These are phyloP conservation scores for Sula dactylatra DNA, from an alignment of 2,113 vertebrate genomes.

Conservation along the genomic window DNA sequence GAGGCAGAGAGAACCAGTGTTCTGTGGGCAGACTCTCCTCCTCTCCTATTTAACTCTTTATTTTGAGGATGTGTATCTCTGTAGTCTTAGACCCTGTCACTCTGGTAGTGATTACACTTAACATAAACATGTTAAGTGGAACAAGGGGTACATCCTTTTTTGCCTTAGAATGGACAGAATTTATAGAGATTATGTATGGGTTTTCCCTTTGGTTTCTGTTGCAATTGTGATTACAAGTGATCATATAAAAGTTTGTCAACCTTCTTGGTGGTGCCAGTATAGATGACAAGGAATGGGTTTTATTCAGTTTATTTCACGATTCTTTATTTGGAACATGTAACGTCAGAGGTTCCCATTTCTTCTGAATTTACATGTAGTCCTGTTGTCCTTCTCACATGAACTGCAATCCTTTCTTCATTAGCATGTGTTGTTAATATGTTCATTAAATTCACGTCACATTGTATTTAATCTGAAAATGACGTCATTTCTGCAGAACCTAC, in stretches of 20 bases:
- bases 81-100: background rate
- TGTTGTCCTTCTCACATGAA: background rate
- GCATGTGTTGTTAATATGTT: conserved; percentile 40
- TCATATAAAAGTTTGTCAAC: background rate
- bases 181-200: background rate
- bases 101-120: background rate
- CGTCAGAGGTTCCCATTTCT: background rate
- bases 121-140: background rate
- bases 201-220: background rate
- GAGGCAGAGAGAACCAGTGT: background rate
- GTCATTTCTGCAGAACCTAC: conserved; percentile 54
- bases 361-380: background rate
- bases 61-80: background rate
- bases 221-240: background rate
- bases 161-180: background rate
- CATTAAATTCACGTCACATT: conserved; percentile 50
- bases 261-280: background rate
- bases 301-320: background rate
- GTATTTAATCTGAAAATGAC: conserved; percentile 58
- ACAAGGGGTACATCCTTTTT: background rate
- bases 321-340: background rate
- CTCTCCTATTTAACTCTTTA: background rate
- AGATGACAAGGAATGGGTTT: background rate
- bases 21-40: background rate
- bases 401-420: conserved; percentile 20